Base-by-base conservation (phyloP, 2,888 invertebrate species). In the Microctonus hyperodae region DNA sequence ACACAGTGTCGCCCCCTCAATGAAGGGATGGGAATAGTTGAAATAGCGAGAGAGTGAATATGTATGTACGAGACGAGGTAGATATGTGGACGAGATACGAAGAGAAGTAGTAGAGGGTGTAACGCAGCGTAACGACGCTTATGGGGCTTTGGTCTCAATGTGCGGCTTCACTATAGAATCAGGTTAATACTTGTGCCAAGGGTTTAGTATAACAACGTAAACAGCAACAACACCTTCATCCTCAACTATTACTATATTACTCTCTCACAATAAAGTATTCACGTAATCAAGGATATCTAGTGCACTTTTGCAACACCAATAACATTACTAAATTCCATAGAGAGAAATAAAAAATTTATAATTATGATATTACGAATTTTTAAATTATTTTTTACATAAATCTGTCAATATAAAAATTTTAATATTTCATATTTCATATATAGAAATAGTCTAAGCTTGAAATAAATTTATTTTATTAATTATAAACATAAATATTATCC, bases 41-140 rank as follows among this genome's bases (percentile, higher is more conserved):
- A 23, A 48, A 33, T 48, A 25, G 44, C 22, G 13, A 44, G 44
- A 55, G 56, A 33, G 50, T 22, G 31, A 40, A 16, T 37, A 20
- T 55, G 7, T 7, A 28, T 23, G 23, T 58, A 20, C 28, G 55
- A 25, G 13, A 65, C 16, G 63, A 53, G 35, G 16, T 23, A 51
- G 23, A 33, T 58, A 67, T n/a, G 61, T 35, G 16, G n/a, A 50
- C 55, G 40, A 50, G 57, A 11, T 23, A 16, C 20, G 37, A 7
- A 25, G 48, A 11, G 53, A 28, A 31, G 53, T 57, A 22, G 56
- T 23, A 25, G 67, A 67, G 69, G 62, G 73, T 73, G 78, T 76
- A 79, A 79, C 77, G 75, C 70, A 72, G 77, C 74, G 76, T 76
- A 77, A 76, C 78, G 76, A 76, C 73, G 76, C 78, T 79, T 75